Percentiles rank a stretch among this genome's conserved stretches.
Conservation (phyloP, 2,113 vertebrate species). For the Hiodon alosoides region DNA sequence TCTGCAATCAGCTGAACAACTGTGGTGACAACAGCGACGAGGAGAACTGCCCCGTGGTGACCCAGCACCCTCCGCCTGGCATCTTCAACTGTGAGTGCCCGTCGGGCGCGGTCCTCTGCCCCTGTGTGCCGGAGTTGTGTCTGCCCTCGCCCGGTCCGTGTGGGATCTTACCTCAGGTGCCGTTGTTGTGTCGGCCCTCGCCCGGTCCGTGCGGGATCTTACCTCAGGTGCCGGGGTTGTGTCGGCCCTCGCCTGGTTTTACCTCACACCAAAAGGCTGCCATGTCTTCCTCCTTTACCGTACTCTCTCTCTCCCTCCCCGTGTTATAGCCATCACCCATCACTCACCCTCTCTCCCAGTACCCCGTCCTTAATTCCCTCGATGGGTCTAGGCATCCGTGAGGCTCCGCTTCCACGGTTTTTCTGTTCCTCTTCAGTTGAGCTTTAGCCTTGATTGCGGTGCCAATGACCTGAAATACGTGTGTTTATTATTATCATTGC, state of each 20-base stretch:
- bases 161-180: not conserved
- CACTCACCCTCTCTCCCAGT: not conserved
- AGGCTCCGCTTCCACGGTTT: not conserved
- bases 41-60: slow-evolving; percentile 91
- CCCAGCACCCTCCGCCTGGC: slow-evolving; percentile 85
- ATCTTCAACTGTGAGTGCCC: slow-evolving; percentile 89
- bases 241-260: not conserved
- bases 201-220: not conserved
- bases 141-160: not conserved
- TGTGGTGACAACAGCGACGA: slow-evolving; percentile 97
- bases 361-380: not conserved
- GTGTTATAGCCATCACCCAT: slow-evolving; percentile 6
- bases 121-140: not conserved
- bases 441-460: not conserved
- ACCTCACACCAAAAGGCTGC: slow-evolving; percentile 4
- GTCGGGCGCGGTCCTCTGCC: not conserved
- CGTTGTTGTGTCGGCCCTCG: not conserved
- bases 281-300: slow-evolving; percentile 10
- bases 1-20: slow-evolving; percentile 96
- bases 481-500: too few relatives aligned
- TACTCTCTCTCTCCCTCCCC: slow-evolving; percentile 27
- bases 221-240: not conserved
- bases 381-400: not conserved
- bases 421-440: not conserved
- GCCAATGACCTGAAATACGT: too few relatives aligned